These are phyloP conservation scores for Alcis repandata DNA, from an alignment of 2,888 invertebrate species.

Conservation along the genomic window DNA sequence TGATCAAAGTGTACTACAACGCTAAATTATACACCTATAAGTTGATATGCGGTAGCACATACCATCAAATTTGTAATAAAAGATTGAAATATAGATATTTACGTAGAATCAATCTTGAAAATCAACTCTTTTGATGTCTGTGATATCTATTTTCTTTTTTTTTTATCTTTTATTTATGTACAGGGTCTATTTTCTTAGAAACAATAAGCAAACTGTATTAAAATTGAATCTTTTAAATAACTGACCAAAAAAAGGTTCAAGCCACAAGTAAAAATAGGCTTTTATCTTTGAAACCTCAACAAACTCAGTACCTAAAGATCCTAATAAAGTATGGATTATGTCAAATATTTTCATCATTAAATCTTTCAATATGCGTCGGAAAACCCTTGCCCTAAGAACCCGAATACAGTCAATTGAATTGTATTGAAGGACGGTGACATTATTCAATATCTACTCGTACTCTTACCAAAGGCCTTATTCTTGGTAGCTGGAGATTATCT, in stretches of 20 bases:
- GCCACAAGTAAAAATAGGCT: background rate
- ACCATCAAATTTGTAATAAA: too few species aligned
- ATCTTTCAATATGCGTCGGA: background rate
- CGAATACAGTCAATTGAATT: background rate
- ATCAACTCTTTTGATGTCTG: too few species aligned
- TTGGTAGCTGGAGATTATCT: too few species aligned
- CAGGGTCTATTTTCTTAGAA: too few species aligned
- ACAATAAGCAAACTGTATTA: too few species aligned
- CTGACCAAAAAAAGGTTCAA: background rate
- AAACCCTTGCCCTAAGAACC: background rate
- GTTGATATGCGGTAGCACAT: too few species aligned
- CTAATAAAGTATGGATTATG: slow-evolving; percentile 1
- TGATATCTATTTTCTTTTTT: too few species aligned
- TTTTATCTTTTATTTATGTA: too few species aligned
- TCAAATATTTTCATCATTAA: background rate
- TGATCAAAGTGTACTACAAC: background rate
- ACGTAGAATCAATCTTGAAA: too few species aligned
- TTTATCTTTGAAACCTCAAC: background rate
- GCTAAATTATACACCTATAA: background rate
- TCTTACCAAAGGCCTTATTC: too few species aligned
- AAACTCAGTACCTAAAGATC: background rate
- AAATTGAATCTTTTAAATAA: background rate
- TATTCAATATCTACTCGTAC: too few species aligned
- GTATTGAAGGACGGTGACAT: background rate
- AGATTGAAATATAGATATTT: too few species aligned